These are phyloP conservation scores for Mesocentrotus franciscanus DNA, from an alignment of 53 echinoderm and acorn worm species.

Conservation along the genomic window DNA sequence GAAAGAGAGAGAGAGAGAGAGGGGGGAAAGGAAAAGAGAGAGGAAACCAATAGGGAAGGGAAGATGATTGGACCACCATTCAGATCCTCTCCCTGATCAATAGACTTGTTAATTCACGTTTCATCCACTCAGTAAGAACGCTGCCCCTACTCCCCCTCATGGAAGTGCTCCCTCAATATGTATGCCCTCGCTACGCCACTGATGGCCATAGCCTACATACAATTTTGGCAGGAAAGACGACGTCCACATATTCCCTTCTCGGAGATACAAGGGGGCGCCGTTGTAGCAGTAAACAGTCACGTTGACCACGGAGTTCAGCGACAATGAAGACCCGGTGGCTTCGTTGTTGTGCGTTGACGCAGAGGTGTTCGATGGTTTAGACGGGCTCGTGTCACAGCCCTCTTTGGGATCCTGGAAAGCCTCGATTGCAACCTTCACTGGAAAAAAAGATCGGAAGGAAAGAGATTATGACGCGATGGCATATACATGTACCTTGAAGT, in stretches of 20 bases:
- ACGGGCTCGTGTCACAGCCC: neutral
- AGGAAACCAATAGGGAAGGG: too few relatives aligned
- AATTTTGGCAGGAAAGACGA: constrained; percentile 29
- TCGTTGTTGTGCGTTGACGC: too few relatives aligned
- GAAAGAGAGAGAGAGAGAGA: neutral
- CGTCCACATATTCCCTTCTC: constrained; percentile 48
- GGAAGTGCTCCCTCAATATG: too few relatives aligned
- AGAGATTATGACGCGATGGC: neutral
- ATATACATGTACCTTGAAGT: too few relatives aligned
- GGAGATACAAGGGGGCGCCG: neutral
- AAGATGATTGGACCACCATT: too few relatives aligned
- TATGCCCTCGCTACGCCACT: neutral
- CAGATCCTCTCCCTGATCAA: too few relatives aligned
- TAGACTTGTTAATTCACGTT: too few relatives aligned
- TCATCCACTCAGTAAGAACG: too few relatives aligned
- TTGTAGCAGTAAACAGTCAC: constrained; percentile 41
- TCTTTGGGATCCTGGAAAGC: constrained; percentile 8
- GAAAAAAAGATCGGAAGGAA: neutral
- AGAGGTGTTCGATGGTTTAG: neutral
- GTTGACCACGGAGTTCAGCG: constrained; percentile 28
- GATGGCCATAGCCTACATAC: neutral
- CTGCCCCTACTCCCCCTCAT: too few relatives aligned
- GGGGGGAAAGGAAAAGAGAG: neutral
- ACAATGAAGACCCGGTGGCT: neutral
- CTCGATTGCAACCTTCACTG: constrained; percentile 12